Conservation (phyloP, 2,113 vertebrate species). For the Eulemur macaco region DNA sequence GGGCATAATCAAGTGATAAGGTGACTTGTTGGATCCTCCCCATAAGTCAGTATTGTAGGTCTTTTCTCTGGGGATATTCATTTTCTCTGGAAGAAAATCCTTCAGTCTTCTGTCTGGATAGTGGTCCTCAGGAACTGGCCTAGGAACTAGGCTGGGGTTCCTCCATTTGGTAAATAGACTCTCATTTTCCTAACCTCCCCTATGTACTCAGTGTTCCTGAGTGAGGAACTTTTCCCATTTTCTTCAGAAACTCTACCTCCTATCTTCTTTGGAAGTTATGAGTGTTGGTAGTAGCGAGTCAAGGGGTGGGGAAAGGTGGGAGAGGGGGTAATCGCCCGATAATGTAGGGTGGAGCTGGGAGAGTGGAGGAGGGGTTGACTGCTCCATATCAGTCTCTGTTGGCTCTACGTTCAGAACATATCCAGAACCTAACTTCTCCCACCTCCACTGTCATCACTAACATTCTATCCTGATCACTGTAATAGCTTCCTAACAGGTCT, state of each 20-base stretch:
- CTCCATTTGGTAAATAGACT: neutral
- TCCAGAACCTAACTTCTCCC: neutral
- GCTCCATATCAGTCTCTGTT: neutral
- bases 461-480: neutral
- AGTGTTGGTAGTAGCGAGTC: neutral
- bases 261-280: neutral
- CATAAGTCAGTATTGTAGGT: neutral
- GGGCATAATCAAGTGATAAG: neutral
- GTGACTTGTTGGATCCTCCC: neutral
- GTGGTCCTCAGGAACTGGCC: neutral
- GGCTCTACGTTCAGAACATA: neutral
- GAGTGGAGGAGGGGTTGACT: too few relatives aligned
- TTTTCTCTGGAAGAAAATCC: neutral
- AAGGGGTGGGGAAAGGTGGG: neutral
- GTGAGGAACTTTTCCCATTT: neutral
- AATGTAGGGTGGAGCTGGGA: neutral
- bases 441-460: too few relatives aligned
- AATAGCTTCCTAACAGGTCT: neutral
- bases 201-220: neutral
- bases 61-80: neutral
- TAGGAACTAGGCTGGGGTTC: neutral
- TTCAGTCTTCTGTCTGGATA: neutral
- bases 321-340: neutral
- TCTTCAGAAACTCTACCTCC: neutral
- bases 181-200: neutral